Evolutionary conservation across 2,888 invertebrate species (phyloP).

Genomic region (Augiades crinisus): DNA sequence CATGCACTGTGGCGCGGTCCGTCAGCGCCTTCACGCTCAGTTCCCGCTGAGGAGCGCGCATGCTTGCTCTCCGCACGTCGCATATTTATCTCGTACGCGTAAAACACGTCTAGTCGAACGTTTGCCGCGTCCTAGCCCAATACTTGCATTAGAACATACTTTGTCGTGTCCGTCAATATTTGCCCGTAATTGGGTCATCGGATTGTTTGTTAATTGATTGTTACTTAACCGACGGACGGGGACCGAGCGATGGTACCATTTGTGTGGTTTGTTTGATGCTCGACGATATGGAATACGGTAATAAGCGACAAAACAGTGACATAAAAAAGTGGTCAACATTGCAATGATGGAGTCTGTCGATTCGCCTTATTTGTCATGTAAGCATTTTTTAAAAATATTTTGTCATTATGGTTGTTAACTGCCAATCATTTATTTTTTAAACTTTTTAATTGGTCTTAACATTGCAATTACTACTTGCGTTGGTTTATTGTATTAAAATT

Average conservation of each 20-base stretch:
- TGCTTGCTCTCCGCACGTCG: conserved; percentile 50
- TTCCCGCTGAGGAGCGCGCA: conserved; percentile 52
- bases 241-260: conserved; percentile 15
- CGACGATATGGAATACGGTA: conserved; percentile 16
- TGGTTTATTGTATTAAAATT: neutral
- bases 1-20: conserved; percentile 29
- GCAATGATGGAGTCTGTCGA: conserved; percentile 27
- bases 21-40: conserved; percentile 51
- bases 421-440: too few species aligned
- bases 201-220: conserved; percentile 41
- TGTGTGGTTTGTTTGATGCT: conserved; percentile 30
- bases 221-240: conserved; percentile 27
- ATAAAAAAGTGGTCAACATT: conserved; percentile 6
- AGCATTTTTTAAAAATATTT: too few species aligned
- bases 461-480: conserved; percentile 10
- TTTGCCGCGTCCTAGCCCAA: conserved; percentile 37
- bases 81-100: conserved; percentile 52
- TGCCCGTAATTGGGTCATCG: conserved; percentile 44
- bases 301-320: neutral
- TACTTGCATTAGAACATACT: conserved; percentile 40
- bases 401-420: too few species aligned
- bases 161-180: conserved; percentile 55
- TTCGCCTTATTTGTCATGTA: conserved; percentile 29
- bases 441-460: too few species aligned
- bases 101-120: conserved; percentile 48